These are phyloP conservation scores for Datnioides undecimradiatus DNA, from an alignment of 2,113 vertebrate genomes.

Conservation along the genomic window DNA sequence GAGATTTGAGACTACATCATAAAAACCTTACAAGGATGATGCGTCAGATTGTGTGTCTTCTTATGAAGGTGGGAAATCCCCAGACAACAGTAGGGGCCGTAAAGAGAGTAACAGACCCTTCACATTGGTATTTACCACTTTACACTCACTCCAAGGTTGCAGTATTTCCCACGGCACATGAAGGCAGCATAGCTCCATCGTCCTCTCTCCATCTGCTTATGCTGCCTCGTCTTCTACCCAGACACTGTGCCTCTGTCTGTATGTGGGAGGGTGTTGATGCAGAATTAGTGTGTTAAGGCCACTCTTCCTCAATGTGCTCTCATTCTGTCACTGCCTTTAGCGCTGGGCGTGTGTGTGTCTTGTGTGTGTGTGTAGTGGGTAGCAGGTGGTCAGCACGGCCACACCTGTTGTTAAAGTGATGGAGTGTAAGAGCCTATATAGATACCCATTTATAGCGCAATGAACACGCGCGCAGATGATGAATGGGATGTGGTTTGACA, in stretches of 20 bases:
- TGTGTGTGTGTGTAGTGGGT: constrained; percentile 18
- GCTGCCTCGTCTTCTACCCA: constrained; percentile 40
- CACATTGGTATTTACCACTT: not conserved
- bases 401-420: constrained; percentile 65
- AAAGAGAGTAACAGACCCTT: not conserved
- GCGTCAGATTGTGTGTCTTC: not conserved
- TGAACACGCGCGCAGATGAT: constrained; percentile 4
- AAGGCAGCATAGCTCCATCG: constrained; percentile 27
- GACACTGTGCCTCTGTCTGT: constrained; percentile 46
- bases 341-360: not conserved
- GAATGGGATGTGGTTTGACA: constrained; percentile 26
- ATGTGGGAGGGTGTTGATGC: constrained; percentile 71
- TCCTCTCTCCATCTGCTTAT: constrained; percentile 49
- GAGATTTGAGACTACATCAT: not conserved
- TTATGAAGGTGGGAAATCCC: not conserved
- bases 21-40: not conserved
- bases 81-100: not conserved
- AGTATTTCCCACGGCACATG: constrained; percentile 18
- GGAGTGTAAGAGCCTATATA: constrained; percentile 27
- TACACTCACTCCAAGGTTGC: not conserved
- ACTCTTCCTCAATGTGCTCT: constrained; percentile 66
- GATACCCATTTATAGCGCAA: constrained; percentile 51
- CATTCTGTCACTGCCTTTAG: constrained; percentile 69
- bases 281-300: constrained; percentile 62
- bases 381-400: constrained; percentile 64